Evolutionary conservation across 2,888 invertebrate genomes (phyloP).

Genomic region (Lumbricus terrestris): DNA sequence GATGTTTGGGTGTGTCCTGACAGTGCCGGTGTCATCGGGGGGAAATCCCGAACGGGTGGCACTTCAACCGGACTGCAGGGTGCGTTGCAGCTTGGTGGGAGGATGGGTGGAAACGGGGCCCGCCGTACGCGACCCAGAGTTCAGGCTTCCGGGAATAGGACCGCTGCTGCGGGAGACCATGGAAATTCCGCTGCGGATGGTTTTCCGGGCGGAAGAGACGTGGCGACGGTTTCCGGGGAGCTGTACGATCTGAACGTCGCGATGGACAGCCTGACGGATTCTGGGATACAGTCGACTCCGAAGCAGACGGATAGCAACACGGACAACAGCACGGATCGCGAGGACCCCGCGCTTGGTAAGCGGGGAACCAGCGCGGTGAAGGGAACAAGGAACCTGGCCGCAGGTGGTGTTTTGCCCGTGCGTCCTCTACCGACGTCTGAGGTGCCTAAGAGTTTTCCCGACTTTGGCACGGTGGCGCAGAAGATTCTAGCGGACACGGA

Average conservation of each 20-base stretch:
- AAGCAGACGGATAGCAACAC: constrained; percentile 10
- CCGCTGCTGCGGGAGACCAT: neutral
- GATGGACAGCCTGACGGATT: neutral
- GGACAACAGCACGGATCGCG: neutral
- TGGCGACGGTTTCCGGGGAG: neutral
- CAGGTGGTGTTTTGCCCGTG: neutral
- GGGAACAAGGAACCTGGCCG: neutral
- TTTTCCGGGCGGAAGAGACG: neutral
- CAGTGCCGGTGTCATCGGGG: neutral
- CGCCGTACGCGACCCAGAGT: neutral
- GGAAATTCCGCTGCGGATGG: neutral
- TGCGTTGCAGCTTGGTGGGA: neutral
- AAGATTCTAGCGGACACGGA: neutral
- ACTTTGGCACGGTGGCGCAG: neutral
- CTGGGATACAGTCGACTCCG: constrained; percentile 6
- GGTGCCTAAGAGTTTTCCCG: neutral
- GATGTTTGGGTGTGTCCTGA: constrained; percentile 17
- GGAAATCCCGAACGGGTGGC: neutral
- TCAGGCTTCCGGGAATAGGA: neutral
- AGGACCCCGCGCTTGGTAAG: neutral
- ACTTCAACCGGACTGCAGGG: neutral
- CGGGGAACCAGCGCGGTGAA: neutral
- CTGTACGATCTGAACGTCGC: neutral
- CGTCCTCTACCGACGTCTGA: neutral
- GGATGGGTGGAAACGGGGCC: neutral